Percentiles rank a stretch among this genome's conserved stretches.
These are phyloP conservation scores for Triplophysa bombifrons DNA, from an alignment of 2,797 vertebrate species.

Conservation along the genomic window DNA sequence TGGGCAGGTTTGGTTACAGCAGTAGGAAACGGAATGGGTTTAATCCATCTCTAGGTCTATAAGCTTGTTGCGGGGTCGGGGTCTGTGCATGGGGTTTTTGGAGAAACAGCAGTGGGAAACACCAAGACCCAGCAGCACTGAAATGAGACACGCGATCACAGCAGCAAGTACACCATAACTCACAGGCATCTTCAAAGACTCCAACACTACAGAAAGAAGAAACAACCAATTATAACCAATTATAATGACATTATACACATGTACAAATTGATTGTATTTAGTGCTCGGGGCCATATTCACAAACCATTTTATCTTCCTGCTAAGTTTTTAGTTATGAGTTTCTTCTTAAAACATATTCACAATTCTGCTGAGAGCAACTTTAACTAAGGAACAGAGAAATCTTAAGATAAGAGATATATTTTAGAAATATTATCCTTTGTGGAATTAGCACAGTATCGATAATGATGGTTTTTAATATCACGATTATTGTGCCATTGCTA, in stretches of 20 bases:
- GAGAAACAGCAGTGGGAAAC: slow-evolving; percentile 86
- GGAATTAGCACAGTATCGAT: too few relatives aligned
- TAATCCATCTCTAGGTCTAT: slow-evolving; percentile 97
- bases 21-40: slow-evolving; percentile 58
- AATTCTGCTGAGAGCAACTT: too few relatives aligned
- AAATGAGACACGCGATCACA: slow-evolving; percentile 49
- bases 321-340: too few relatives aligned
- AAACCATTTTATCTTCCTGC: too few relatives aligned
- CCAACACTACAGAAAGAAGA: slow-evolving; percentile 80
- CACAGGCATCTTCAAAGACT: slow-evolving; percentile 89
- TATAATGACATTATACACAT: background rate
- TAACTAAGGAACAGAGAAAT: too few relatives aligned
- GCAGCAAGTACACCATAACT: slow-evolving; percentile 86
- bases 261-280: background rate
- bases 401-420: too few relatives aligned
- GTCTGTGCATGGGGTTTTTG: slow-evolving; percentile 76
- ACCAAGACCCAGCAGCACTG: slow-evolving; percentile 55
- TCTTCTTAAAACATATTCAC: too few relatives aligned
- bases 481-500: too few relatives aligned
- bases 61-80: slow-evolving; percentile 85
- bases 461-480: too few relatives aligned
- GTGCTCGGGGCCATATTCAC: background rate
- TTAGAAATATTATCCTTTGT: too few relatives aligned
- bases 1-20: slow-evolving; percentile 31
- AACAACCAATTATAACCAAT: slow-evolving; percentile 20